A percentile compares a stretch with the other conserved stretches of the same genome.
Evolutionary conservation across 2,888 invertebrate species (phyloP).

Genomic region (Drosophila lacicola): DNA sequence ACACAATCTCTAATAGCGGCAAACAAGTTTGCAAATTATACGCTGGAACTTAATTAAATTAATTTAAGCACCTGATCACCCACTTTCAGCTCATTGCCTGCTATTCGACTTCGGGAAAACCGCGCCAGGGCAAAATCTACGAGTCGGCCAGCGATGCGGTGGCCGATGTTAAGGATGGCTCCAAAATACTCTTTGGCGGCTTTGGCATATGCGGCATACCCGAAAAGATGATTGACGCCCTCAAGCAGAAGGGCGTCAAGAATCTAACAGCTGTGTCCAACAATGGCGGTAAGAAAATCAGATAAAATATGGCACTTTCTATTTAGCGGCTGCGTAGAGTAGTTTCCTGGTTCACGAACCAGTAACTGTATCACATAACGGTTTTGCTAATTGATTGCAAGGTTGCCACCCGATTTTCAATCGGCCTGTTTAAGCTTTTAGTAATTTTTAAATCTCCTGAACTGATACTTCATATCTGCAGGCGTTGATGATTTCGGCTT

Average conservation of each 20-base stretch:
- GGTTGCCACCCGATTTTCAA: neutral
- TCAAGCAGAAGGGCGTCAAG: slow-evolving; percentile 90
- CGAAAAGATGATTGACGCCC: slow-evolving; percentile 96
- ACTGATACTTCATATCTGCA: slow-evolving; percentile 11
- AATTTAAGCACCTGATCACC: slow-evolving; percentile 17
- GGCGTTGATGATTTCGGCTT: slow-evolving; percentile 98
- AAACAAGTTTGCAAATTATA: slow-evolving; percentile 64
- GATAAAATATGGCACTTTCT: neutral
- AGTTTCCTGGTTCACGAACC: neutral
- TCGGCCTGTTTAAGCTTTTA: neutral
- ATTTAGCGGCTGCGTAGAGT: too few species aligned
- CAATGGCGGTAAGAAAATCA: slow-evolving; percentile 90
- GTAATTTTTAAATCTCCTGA: neutral
- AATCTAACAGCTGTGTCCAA: slow-evolving; percentile 97
- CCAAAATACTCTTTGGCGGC: slow-evolving; percentile 97
- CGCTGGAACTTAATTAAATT: slow-evolving; percentile 9
- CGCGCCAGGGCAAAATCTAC: slow-evolving; percentile 87
- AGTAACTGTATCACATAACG: neutral
- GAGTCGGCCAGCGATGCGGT: slow-evolving; percentile 91
- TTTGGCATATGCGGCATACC: slow-evolving; percentile 99
- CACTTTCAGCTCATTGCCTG: slow-evolving; percentile 75
- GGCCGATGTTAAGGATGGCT: slow-evolving; percentile 94
- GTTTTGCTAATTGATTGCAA: neutral
- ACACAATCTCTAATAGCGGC: slow-evolving; percentile 24
- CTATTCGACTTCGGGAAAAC: slow-evolving; percentile 78